Evolutionary conservation across 1,140 invertebrate species (phyloP).

Genomic region (Musca domestica): DNA sequence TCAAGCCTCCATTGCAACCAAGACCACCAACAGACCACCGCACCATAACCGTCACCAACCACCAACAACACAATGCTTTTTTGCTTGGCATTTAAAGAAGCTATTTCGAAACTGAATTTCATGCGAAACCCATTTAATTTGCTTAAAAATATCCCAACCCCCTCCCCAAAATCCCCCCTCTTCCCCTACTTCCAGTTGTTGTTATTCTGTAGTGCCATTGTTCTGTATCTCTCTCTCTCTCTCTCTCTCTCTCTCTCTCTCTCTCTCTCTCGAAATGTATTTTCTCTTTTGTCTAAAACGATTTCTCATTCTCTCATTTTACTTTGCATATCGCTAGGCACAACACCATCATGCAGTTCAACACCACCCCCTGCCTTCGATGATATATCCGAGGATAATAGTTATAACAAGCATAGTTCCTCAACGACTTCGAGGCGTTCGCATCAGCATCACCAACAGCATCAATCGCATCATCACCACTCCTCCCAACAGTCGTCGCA

Average conservation of each 20-base stretch:
- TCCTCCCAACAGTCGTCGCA: constrained; percentile 56
- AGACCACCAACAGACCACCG: no score
- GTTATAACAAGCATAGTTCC: constrained; percentile 56
- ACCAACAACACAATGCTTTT: no score
- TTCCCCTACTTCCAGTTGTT: neutral
- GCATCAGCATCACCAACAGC: constrained; percentile 32
- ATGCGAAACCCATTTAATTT: no score
- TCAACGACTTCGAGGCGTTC: constrained; percentile 54
- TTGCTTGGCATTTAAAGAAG: no score
- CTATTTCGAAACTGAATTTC: no score
- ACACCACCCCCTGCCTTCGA: constrained; percentile 87
- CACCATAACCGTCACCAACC: no score
- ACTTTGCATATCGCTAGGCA: constrained; percentile 53
- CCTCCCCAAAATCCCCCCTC: neutral
- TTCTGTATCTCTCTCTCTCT: neutral
- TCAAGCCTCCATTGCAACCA: no score
- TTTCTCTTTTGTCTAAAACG: neutral
- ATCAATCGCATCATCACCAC: constrained; percentile 29
- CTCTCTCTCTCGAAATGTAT: neutral
- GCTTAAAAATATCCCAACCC: no score
- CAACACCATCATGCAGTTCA: constrained; percentile 67
- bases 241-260: neutral
- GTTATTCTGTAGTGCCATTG: no score
- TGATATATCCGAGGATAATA: constrained; percentile 63
- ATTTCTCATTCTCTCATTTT: constrained; percentile 1